Base-by-base conservation (phyloP, 2,797 vertebrate genomes). In the Microchirus variegatus region DNA sequence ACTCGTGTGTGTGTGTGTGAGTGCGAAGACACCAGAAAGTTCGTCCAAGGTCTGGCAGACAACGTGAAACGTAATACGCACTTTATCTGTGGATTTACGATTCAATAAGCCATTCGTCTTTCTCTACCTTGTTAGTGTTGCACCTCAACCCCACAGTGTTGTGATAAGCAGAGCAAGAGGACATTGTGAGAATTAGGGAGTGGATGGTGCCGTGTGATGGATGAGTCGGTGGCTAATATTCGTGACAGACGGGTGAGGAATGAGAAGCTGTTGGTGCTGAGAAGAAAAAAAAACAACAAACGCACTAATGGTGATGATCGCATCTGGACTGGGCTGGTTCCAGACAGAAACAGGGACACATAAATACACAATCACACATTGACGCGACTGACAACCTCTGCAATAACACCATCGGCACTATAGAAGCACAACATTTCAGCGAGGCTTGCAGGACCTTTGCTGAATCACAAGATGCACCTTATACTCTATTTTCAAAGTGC, bases 231-330 rank as follows among this genome's bases (percentile, higher is more conserved):
- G 73, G 69, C 75, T 70, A 73, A 86, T 74, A 80, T 82, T 83
- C 78, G 26, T 80, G 86, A 80, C 86, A 86, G 86, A 87, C 77
- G 82, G 86, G 73, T 64, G 77, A 75, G 60, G 77, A 80, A 88
- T 83, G 82, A 82, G 82, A 87, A 81, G 75, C 80, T 72, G 78
- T 61, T 26, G 78, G 62, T 43, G 80, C 69, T 64, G 71, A 71
- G 81, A 76, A 78, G 15, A 31, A 35, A 82, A 76, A 78, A 42
- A 31, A 35, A 7, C 5, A 80, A 75, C 72, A 77, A 88, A 79
- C 51, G 26, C 38, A 5, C 50, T 70, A 75, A 88, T 78, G 75
- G 61, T 13, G 67, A 84, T 73, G 79, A 85, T 85, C 77, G 81
- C 84, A 82, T 89, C 84, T 87, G 89, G 77, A 80, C 72, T n/a